Conservation (phyloP, 1,140 invertebrate species). For the Anagrus nilaparvatae region DNA sequence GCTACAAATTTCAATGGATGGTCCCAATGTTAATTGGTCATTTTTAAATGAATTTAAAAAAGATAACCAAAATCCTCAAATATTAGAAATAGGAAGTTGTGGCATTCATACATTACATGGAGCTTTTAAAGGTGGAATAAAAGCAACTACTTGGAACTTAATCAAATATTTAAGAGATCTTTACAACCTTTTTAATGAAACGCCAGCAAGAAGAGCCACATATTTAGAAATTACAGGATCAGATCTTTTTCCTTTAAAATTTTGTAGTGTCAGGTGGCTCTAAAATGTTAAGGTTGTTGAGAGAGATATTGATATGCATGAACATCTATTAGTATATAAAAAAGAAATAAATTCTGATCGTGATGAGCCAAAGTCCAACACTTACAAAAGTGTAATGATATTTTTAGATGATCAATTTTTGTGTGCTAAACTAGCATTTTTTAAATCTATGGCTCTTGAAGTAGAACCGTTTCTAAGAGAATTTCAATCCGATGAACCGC, state of each 20-base stretch:
- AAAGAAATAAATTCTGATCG: slow-evolving; percentile 5
- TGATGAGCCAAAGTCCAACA: slow-evolving; percentile 5
- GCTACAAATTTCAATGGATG: slow-evolving; percentile 22
- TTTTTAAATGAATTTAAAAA: slow-evolving; percentile 13
- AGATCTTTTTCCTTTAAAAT: slow-evolving; percentile 17
- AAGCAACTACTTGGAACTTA: slow-evolving; percentile 18
- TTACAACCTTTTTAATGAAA: slow-evolving; percentile 20
- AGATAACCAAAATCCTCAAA: not conserved
- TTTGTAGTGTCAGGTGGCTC: slow-evolving; percentile 19
- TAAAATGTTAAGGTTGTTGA: slow-evolving; percentile 17
- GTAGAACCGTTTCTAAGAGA: slow-evolving; percentile 18
- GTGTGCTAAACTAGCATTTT: slow-evolving; percentile 19
- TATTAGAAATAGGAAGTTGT: slow-evolving; percentile 17
- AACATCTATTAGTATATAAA: slow-evolving; percentile 7
- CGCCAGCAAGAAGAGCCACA: slow-evolving; percentile 17
- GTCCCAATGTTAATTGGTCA: slow-evolving; percentile 18
- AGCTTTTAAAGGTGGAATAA: slow-evolving; percentile 18
- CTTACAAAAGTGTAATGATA: slow-evolving; percentile 9
- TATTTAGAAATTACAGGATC: slow-evolving; percentile 14
- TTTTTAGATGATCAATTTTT: slow-evolving; percentile 11
- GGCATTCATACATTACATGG: slow-evolving; percentile 17
- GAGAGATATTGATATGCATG: slow-evolving; percentile 18
- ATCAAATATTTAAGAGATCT: slow-evolving; percentile 17
- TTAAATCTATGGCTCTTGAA: slow-evolving; percentile 13
- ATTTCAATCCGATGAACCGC: slow-evolving; percentile 16